These are phyloP conservation scores for Stegodyphus mimosarum DNA, from an alignment of 1,140 invertebrate genomes.

Conservation along the genomic window DNA sequence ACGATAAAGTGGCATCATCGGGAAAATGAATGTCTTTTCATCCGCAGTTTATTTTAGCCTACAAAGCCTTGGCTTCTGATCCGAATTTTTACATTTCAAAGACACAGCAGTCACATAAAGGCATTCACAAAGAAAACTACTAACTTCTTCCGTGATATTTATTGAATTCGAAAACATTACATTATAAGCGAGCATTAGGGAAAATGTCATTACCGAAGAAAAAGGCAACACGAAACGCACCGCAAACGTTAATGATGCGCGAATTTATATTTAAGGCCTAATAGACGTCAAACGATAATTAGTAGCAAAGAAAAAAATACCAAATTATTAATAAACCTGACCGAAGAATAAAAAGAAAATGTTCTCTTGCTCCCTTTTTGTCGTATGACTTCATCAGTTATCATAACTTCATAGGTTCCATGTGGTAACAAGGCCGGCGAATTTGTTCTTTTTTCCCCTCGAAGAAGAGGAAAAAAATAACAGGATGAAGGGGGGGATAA, in stretches of 20 bases:
- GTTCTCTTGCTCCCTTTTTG: constrained; percentile 11
- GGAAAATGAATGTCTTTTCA: too few species aligned
- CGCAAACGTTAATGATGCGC: background rate
- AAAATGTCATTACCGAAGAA: background rate
- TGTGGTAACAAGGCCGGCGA: constrained; percentile 38
- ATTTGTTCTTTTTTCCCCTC: constrained; percentile 7
- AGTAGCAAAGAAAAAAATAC: background rate
- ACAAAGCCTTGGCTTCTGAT: too few species aligned
- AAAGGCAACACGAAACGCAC: background rate
- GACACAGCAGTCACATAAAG: too few species aligned
- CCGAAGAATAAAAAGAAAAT: background rate
- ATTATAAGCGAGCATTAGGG: background rate
- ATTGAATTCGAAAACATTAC: too few species aligned
- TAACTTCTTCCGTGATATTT: too few species aligned
- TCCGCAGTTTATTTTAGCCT: too few species aligned
- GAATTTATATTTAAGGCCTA: background rate
- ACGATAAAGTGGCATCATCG: too few species aligned
- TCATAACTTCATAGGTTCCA: constrained; percentile 52
- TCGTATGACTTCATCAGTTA: constrained; percentile 51
- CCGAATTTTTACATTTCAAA: too few species aligned
- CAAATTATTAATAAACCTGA: background rate
- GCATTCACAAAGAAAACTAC: too few species aligned
- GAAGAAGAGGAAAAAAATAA: constrained; percentile 5
- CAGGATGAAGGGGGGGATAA: background rate
- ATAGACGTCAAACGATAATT: background rate